A percentile compares a stretch with the other conserved stretches of the same genome.
Conservation (phyloP, 2,888 invertebrate genomes). For the Tolmerus cingulatus region DNA sequence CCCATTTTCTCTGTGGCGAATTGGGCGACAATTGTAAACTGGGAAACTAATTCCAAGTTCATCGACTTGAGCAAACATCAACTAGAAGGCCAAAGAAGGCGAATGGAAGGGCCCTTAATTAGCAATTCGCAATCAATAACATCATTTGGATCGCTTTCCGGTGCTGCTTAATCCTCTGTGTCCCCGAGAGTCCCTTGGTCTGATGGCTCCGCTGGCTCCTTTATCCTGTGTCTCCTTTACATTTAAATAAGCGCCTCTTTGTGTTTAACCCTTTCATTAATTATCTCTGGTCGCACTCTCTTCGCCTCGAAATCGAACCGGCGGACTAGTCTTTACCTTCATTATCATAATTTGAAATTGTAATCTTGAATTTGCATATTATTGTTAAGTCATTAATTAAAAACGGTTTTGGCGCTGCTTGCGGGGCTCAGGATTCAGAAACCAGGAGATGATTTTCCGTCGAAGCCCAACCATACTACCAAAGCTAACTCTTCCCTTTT, state of each 20-base stretch:
- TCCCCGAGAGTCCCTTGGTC: constrained; percentile 30
- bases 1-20: constrained; percentile 3
- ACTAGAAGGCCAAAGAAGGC: constrained; percentile 33
- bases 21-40: constrained; percentile 45
- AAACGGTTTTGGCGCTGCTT: constrained; percentile 37
- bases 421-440: constrained; percentile 40
- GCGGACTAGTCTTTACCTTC: constrained; percentile 43
- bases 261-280: constrained; percentile 46
- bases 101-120: constrained; percentile 47
- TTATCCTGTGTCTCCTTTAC: constrained; percentile 42
- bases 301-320: constrained; percentile 39
- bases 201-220: constrained; percentile 39
- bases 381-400: constrained; percentile 47
- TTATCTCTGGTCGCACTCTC: constrained; percentile 41
- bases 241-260: constrained; percentile 43
- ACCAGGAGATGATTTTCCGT: constrained; percentile 38
- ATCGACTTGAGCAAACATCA: constrained; percentile 47
- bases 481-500: constrained; percentile 1
- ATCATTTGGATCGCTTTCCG: constrained; percentile 49
- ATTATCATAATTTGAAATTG: constrained; percentile 48
- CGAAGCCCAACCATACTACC: not conserved
- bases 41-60: constrained; percentile 49
- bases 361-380: constrained; percentile 48
- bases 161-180: constrained; percentile 43
- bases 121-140: constrained; percentile 51